These are phyloP conservation scores for Cantharis rufa DNA, from an alignment of 2,888 invertebrate species.

Conservation along the genomic window DNA sequence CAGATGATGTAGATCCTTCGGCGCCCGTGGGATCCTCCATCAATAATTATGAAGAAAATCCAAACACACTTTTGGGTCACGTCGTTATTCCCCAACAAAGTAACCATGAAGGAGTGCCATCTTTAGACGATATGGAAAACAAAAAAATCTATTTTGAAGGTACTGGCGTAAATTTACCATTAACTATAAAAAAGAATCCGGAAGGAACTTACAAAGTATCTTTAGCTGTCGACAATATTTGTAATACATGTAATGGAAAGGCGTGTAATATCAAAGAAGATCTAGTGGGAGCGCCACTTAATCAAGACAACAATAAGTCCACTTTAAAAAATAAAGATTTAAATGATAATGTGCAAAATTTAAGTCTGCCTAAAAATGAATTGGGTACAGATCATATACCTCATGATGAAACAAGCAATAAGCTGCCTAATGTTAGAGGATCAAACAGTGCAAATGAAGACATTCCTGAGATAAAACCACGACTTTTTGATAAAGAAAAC, in stretches of 20 bases:
- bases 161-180: slow-evolving; percentile 51
- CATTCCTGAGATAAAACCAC: neutral
- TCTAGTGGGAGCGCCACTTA: neutral
- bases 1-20: neutral
- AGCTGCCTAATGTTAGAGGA: neutral
- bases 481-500: neutral
- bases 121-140: neutral
- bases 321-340: neutral
- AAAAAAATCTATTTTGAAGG: slow-evolving; percentile 46
- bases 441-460: neutral
- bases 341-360: neutral
- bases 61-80: neutral
- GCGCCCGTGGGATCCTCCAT: neutral
- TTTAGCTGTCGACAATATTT: slow-evolving; percentile 51
- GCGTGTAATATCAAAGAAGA: neutral
- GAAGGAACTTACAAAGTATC: slow-evolving; percentile 50
- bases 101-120: neutral
- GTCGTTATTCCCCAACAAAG: neutral
- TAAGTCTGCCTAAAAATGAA: neutral
- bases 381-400: neutral
- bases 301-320: neutral
- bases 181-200: slow-evolving; percentile 45
- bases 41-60: neutral
- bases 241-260: slow-evolving; percentile 33
- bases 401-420: neutral